Evolutionary conservation across 2,888 invertebrate genomes (phyloP).

Genomic region (Endotricha flammealis): DNA sequence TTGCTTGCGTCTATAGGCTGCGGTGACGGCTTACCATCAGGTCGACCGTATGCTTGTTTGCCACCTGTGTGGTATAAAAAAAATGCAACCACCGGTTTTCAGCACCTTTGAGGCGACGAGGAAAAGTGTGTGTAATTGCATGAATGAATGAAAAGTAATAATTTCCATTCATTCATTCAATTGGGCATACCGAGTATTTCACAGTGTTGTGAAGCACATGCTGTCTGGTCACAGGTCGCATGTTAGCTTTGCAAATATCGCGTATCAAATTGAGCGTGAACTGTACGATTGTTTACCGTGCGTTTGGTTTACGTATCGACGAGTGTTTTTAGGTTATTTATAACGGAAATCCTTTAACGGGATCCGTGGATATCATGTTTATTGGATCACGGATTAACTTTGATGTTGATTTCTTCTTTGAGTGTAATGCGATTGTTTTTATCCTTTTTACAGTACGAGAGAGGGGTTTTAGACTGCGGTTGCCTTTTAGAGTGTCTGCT

Average conservation of each 20-base stretch:
- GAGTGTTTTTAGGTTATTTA: conserved; percentile 26
- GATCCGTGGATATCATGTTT: conserved; percentile 4
- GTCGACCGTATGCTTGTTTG: no score
- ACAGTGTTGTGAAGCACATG: no score
- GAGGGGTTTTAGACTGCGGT: not conserved
- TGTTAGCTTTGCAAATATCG: conserved; percentile 41
- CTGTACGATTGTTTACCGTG: conserved; percentile 43
- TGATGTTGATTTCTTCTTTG: conserved; percentile 2
- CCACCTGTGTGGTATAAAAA: no score
- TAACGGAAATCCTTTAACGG: conserved; percentile 4
- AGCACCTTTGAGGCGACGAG: no score
- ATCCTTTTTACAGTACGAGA: not conserved
- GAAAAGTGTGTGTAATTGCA: no score
- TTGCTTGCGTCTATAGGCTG: no score
- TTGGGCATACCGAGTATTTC: no score
- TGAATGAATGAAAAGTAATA: no score
- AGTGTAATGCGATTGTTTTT: not conserved
- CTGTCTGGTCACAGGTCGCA: conserved; percentile 26
- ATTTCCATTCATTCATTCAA: no score
- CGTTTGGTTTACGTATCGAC: conserved; percentile 40
- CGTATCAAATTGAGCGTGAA: conserved; percentile 59
- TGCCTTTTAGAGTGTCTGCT: no score
- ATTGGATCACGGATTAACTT: conserved; percentile 1
- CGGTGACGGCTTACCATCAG: no score
- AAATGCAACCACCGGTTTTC: no score